Percentiles rank a stretch among this genome's conserved stretches.
These are phyloP conservation scores for Zoanthus sansibaricus DNA, from an alignment of 92 coral and sea anemone genomes.

Conservation along the genomic window DNA sequence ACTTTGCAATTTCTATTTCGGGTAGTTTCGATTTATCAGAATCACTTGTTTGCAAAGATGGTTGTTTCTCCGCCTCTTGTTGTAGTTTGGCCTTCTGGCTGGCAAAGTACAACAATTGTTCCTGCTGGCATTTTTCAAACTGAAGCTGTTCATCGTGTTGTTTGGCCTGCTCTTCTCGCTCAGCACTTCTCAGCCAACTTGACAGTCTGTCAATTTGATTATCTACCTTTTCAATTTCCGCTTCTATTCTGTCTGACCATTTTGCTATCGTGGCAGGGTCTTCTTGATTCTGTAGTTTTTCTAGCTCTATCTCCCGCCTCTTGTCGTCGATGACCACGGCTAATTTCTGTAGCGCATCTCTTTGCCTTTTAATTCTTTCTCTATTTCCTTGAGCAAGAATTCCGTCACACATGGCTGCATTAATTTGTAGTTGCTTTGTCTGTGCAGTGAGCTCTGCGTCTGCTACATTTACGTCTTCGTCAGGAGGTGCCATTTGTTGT, in stretches of 20 bases:
- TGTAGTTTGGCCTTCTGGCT: conserved; percentile 21
- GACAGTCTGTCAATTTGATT: conserved; percentile 9
- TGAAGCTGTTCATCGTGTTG: not conserved
- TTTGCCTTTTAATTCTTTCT: not conserved
- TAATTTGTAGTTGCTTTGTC: conserved; percentile 11
- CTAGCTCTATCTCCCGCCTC: not conserved
- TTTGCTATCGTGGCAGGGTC: not conserved
- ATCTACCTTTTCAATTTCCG: not conserved
- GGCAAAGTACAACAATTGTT: conserved; percentile 8
- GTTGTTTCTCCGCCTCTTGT: not conserved
- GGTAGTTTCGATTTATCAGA: not conserved
- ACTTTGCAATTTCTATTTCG: conserved; percentile 20
- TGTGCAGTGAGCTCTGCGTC: conserved; percentile 14
- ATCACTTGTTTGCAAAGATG: not conserved
- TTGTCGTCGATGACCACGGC: not conserved
- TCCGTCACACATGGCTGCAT: conserved; percentile 12
- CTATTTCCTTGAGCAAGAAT: conserved; percentile 2
- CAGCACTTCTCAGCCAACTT: not conserved
- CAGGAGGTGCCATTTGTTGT: conserved; percentile 26
- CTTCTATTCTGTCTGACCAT: not conserved
- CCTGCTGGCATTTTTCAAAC: conserved; percentile 8
- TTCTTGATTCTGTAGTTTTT: not conserved
- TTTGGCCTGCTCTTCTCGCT: not conserved
- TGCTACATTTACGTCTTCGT: not conserved
- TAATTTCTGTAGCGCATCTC: not conserved